These are phyloP conservation scores for Hirundichthys speculiger DNA, from an alignment of 2,113 vertebrate genomes.

Conservation along the genomic window DNA sequence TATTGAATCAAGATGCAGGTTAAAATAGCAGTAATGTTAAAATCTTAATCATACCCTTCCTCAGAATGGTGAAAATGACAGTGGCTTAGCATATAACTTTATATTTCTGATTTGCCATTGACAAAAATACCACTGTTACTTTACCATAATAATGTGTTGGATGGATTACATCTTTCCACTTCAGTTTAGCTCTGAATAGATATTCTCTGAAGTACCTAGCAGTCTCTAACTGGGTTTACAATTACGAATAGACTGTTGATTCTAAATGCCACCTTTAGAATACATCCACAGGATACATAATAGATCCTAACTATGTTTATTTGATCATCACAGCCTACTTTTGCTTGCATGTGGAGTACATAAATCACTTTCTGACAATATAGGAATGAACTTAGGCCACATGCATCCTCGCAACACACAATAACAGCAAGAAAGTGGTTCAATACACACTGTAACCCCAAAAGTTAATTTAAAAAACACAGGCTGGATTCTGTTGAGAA, in stretches of 20 bases:
- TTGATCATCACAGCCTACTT: background rate
- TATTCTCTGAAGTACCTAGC: no score
- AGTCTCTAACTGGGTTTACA: no score
- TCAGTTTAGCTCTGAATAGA: no score
- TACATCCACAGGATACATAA: constrained; percentile 10
- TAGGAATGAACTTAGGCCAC: background rate
- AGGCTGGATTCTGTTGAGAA: constrained; percentile 11
- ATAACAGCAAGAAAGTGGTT: constrained; percentile 21
- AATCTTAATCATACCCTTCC: background rate
- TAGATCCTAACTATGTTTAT: background rate
- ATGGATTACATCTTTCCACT: no score
- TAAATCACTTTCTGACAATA: constrained; percentile 20
- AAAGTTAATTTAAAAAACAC: constrained; percentile 17
- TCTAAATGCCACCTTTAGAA: background rate
- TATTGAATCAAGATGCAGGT: background rate
- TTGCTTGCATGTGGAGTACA: constrained; percentile 25
- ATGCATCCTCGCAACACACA: constrained; percentile 4
- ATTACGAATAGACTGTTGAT: no score
- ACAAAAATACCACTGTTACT: no score
- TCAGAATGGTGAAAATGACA: no score
- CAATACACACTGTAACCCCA: background rate
- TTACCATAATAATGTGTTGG: no score
- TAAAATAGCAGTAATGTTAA: background rate
- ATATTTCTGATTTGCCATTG: no score
- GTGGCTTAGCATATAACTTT: no score